Base-by-base conservation (phyloP, 2,888 invertebrate genomes). In the Alcis repandata region DNA sequence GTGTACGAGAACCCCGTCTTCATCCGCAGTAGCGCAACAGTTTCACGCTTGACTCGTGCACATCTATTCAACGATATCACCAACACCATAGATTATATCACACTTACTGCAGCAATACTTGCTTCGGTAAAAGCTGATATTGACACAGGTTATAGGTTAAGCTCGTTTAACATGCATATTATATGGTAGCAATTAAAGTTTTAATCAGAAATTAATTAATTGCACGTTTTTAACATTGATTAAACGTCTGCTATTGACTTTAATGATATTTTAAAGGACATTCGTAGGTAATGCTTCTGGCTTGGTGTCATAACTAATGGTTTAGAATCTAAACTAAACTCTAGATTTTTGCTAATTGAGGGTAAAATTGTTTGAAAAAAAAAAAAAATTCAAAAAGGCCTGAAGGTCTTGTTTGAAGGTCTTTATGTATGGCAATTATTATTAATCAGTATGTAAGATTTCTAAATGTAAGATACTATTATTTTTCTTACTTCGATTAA, bases 131-230 rank as follows among this genome's bases (percentile, higher is more conserved):
- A 54, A 48, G 48, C 48, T 19, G 40, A 22, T 43, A 60, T 53
- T 40, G 52, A 53, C 22, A 10, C 27, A 22, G 58, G 43, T 40
- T 27, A 52, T n/a, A 53, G 63, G 63, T 63, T 45, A 63, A 63
- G 46, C 58, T 58, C 49, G 17, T 63, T 51, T 52, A 58, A 51
- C 40, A 51, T 63, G 41, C 32, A 57, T 63, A 33, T 51, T 46
- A 61, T 56, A 61, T 58, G 52, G 49, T 13, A 51, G 36, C 57
- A 49, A 56, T 62, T 62, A 49, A 61, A 43, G 11, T 33, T 54
- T 17, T 54, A 32, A 54, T 54, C 46, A 53, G 38, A 38, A 53
- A 45, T 52, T 9, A 43, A 48, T 61, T 48, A 54, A 60, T 20
- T 36, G 15, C 10, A 53, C 36, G 46, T 17, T 60, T 53, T 60